phyloP scores from a whole-genome alignment of 1,140 invertebrate species.

The Wiebesia pumilae region DNA sequence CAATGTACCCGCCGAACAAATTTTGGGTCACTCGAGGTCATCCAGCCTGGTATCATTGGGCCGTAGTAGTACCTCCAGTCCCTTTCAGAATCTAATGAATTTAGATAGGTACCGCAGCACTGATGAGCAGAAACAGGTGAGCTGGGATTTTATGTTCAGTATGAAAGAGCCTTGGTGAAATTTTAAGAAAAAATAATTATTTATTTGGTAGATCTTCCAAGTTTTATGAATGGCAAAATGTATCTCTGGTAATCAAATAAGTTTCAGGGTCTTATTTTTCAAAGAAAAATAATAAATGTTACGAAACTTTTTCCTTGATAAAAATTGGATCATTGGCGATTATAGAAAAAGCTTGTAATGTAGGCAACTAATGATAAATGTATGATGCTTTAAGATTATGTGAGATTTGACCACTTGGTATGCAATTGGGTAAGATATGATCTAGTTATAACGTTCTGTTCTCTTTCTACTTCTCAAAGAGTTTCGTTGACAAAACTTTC shows the following conservation, averaged over 20 bases:
- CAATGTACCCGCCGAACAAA: conserved; percentile 86
- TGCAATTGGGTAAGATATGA: background rate
- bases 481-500: background rate
- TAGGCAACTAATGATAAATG: background rate
- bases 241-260: background rate
- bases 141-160: background rate
- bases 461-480: background rate
- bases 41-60: conserved; percentile 66
- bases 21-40: conserved; percentile 74
- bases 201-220: no score
- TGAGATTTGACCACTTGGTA: background rate
- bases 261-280: background rate
- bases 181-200: no score
- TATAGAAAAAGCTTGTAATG: background rate
- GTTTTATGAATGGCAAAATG: no score
- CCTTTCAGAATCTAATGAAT: conserved; percentile 67
- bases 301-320: background rate
- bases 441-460: background rate
- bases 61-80: conserved; percentile 58
- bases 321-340: background rate
- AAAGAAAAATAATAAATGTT: background rate
- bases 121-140: conserved; percentile 38
- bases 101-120: conserved; percentile 60
- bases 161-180: background rate
- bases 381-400: background rate